Evolutionary conservation across 2,888 invertebrate species (phyloP).

Genomic region (Uropetala carovei): DNA sequence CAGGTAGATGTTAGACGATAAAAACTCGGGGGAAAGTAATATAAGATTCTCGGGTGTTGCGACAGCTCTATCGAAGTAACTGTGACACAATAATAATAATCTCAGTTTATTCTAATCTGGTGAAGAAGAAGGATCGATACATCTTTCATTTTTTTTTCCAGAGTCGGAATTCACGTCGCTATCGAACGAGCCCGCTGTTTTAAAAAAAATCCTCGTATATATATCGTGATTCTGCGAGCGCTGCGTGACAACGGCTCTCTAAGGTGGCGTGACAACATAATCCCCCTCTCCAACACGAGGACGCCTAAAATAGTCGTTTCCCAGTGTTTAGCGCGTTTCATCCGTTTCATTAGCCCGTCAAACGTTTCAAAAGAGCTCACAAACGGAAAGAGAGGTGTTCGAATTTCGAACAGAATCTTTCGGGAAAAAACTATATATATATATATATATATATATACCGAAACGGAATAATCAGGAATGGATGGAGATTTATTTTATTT

Average conservation of each 20-base stretch:
- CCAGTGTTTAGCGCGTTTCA: background rate
- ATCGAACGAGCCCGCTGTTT: background rate
- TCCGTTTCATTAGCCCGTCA: background rate
- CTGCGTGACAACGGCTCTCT: slow-evolving; percentile 26
- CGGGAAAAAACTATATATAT: background rate
- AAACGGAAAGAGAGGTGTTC: background rate
- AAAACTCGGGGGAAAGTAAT: no score
- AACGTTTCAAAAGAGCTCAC: no score
- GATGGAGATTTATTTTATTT: no score
- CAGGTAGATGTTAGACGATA: no score
- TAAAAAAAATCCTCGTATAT: background rate
- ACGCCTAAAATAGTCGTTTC: background rate
- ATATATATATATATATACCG: background rate
- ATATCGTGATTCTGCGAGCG: background rate
- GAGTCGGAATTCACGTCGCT: background rate
- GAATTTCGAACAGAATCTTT: background rate
- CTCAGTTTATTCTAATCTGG: no score
- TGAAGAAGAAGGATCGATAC: background rate
- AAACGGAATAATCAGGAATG: no score
- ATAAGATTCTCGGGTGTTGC: no score
- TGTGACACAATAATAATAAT: no score
- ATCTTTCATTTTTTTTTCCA: background rate
- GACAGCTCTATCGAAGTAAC: no score
- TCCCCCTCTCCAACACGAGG: background rate
- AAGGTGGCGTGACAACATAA: slow-evolving; percentile 47